Evolutionary conservation across 2,797 vertebrate genomes (phyloP).

Genomic region (Crocidura indochinensis): DNA sequence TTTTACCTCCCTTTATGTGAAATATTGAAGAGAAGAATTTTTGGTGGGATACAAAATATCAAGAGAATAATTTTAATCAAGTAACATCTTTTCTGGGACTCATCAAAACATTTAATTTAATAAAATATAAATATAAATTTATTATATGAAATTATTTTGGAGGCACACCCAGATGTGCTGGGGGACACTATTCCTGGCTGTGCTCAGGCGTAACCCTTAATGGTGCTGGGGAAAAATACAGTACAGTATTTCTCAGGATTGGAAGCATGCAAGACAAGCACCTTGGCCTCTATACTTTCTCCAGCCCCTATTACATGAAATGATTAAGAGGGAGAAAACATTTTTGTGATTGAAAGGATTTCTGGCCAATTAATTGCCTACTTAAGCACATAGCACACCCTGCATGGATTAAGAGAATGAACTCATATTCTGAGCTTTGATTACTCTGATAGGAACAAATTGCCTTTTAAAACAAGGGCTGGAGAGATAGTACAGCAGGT

Average conservation of each 20-base stretch:
- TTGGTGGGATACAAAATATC: conserved; percentile 61
- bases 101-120: conserved; percentile 72
- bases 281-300: no score
- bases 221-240: no score
- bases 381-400: not conserved
- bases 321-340: not conserved
- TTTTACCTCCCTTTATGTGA: conserved; percentile 42
- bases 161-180: no score
- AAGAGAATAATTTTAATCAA: conserved; percentile 52
- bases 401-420: conserved; percentile 1
- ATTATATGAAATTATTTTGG: no score
- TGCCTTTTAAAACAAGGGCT: not conserved
- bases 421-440: conserved; percentile 23
- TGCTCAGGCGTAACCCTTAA: no score
- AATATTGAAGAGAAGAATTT: conserved; percentile 67
- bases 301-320: not conserved
- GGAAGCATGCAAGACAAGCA: no score
- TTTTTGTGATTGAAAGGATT: not conserved
- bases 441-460: not conserved
- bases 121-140: no score
- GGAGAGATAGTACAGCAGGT: no score
- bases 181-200: no score
- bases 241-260: no score
- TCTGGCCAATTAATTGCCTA: conserved; percentile 10
- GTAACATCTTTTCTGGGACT: conserved; percentile 69